Conservation (phyloP, 2,113 vertebrate genomes). For the Ptychochromis oligacanthus region DNA sequence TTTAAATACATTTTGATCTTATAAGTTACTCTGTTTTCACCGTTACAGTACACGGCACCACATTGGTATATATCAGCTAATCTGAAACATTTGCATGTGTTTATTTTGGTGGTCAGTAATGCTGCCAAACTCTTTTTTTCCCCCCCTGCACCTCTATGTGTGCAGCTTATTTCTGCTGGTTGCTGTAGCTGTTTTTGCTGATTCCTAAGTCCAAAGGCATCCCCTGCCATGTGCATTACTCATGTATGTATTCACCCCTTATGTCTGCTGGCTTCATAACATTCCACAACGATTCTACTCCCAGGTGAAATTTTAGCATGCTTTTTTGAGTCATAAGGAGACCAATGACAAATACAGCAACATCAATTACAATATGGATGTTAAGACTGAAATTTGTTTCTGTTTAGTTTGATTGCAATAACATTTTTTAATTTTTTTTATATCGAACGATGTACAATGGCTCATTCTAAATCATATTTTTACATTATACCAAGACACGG, state of each 20-base stretch:
- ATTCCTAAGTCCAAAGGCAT: conserved; percentile 1
- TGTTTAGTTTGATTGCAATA: background rate
- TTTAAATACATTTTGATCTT: background rate
- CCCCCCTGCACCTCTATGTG: background rate
- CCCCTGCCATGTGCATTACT: background rate
- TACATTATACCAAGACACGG: background rate
- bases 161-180: background rate
- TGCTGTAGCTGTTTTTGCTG: background rate
- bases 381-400: background rate
- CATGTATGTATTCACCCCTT: conserved; percentile 1
- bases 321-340: background rate
- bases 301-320: background rate
- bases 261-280: background rate
- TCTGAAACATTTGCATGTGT: background rate
- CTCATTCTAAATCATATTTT: background rate
- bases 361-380: background rate
- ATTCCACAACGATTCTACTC: background rate
- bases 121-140: background rate
- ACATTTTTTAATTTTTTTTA: background rate
- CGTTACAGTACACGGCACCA: background rate
- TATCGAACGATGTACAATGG: background rate
- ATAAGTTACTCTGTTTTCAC: background rate
- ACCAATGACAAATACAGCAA: background rate
- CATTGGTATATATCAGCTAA: background rate
- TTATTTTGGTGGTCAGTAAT: background rate